phyloP scores from a whole-genome alignment of 2,888 invertebrate species.

The Nowickia ferox region DNA sequence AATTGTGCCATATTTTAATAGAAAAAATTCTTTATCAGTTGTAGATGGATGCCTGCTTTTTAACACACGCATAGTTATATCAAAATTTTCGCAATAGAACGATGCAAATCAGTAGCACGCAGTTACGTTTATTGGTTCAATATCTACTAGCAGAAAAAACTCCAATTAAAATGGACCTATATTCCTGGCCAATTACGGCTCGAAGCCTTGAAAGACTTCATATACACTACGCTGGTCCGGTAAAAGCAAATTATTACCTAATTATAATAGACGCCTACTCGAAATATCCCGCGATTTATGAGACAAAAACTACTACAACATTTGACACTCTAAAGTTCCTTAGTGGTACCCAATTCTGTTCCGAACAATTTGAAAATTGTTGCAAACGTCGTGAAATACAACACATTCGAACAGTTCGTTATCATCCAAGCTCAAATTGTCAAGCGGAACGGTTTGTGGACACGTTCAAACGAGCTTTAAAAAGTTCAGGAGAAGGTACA shows the following conservation, averaged over 20 bases:
- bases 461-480: conserved; percentile 46
- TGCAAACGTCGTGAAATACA: conserved; percentile 1
- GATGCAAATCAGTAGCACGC: too few relatives aligned
- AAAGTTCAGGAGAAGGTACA: conserved; percentile 37
- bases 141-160: too few relatives aligned
- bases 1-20: conserved; percentile 17
- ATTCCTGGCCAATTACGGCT: too few relatives aligned
- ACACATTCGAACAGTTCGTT: conserved; percentile 37
- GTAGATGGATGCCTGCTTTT: conserved; percentile 31
- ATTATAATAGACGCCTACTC: too few relatives aligned
- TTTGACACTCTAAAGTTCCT: background rate
- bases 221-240: too few relatives aligned
- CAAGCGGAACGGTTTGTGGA: conserved; percentile 45
- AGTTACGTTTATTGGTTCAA: too few relatives aligned
- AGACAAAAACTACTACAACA: background rate
- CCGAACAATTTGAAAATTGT: background rate
- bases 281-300: background rate
- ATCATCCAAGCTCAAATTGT: conserved; percentile 39
- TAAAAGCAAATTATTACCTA: too few relatives aligned
- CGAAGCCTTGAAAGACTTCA: too few relatives aligned
- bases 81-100: too few relatives aligned
- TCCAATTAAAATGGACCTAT: too few relatives aligned
- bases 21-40: conserved; percentile 2
- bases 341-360: conserved; percentile 25
- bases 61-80: conserved; percentile 14